Percentiles rank a stretch among this genome's conserved stretches.
Conservation (phyloP, 2,797 vertebrate species). For the Caiman crocodilus region DNA sequence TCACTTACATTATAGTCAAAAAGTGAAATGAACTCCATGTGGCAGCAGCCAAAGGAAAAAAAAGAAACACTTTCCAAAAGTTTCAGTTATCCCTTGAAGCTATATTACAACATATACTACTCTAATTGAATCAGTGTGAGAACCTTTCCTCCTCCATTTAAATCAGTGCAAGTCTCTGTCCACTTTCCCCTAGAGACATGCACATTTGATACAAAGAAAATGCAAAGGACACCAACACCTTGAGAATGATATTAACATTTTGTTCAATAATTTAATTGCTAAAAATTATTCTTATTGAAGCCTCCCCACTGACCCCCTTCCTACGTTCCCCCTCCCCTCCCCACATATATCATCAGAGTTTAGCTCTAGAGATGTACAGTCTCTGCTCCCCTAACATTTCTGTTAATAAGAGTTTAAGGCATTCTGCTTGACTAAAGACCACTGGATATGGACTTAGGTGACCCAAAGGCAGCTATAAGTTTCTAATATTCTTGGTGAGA, state of each 20-base stretch:
- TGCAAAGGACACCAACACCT: neutral
- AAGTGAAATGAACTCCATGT: conserved; percentile 79
- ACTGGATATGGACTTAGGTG: neutral
- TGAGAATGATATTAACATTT: neutral
- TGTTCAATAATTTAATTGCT: neutral
- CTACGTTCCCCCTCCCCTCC: neutral
- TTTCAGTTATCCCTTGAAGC: conserved; percentile 78
- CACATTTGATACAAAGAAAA: conserved; percentile 39
- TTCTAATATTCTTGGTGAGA: neutral
- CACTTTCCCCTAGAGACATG: conserved; percentile 8
- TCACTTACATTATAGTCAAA: conserved; percentile 66
- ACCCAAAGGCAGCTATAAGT: neutral
- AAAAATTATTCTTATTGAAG: neutral
- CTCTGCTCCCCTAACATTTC: neutral
- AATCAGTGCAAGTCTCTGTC: conserved; percentile 55
- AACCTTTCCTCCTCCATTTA: conserved; percentile 57
- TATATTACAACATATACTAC: conserved; percentile 75
- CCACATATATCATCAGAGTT: neutral
- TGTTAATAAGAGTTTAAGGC: neutral
- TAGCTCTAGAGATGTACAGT: neutral
- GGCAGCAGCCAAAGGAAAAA: conserved; percentile 61
- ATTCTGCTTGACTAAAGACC: neutral
- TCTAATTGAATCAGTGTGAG: conserved; percentile 81
- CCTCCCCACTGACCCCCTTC: neutral
- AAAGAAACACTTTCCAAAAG: conserved; percentile 55